Percentiles rank a stretch among this genome's conserved stretches.
These are phyloP conservation scores for Sebastes minor DNA, from an alignment of 2,797 vertebrate species.

Conservation along the genomic window DNA sequence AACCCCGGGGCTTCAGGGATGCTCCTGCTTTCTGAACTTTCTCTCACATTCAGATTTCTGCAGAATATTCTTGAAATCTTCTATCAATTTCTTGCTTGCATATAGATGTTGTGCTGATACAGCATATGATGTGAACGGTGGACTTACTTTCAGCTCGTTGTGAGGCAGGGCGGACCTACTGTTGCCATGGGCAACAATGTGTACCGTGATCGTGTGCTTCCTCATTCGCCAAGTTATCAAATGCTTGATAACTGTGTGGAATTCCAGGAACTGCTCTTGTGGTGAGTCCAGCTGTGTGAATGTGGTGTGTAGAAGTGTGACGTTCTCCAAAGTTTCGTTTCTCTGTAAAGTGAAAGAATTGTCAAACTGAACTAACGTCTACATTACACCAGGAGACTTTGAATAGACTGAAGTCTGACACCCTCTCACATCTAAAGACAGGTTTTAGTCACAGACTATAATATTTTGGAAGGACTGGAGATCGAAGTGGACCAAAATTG, in stretches of 20 bases:
- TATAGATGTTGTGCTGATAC: not conserved
- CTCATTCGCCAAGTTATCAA: conserved; percentile 36
- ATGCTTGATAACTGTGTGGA: conserved; percentile 44
- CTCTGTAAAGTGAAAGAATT: no score
- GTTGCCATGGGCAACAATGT: conserved; percentile 56
- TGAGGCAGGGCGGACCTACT: not conserved
- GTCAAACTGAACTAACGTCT: not conserved
- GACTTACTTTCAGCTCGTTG: not conserved
- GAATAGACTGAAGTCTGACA: no score
- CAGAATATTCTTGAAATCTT: not conserved
- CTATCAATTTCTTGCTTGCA: not conserved
- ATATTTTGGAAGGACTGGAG: no score
- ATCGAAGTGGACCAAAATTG: no score
- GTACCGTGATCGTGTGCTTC: conserved; percentile 50
- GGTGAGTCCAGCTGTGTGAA: conserved; percentile 22
- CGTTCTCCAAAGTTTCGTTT: not conserved
- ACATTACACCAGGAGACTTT: no score
- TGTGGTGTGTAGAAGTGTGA: not conserved
- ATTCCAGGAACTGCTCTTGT: conserved; percentile 33
- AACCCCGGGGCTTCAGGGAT: not conserved
- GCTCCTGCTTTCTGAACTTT: not conserved
- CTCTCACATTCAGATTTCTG: not conserved
- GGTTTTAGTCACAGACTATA: no score
- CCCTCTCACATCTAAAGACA: no score
- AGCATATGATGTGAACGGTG: not conserved